Evolutionary conservation across 1,140 invertebrate genomes (phyloP).

Genomic region (Eupeodes corollae): DNA sequence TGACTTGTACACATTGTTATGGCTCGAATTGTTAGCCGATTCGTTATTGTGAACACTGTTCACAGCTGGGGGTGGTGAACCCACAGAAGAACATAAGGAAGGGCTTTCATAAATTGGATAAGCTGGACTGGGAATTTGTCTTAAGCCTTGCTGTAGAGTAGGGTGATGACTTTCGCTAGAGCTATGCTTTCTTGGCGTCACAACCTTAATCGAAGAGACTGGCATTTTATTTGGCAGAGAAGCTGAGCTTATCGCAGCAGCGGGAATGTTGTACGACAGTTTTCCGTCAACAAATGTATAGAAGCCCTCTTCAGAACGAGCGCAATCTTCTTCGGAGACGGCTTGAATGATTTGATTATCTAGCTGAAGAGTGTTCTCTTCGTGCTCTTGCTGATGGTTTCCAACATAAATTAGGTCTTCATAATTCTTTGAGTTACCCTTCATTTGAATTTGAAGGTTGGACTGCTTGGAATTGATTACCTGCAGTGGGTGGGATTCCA

Average conservation of each 20-base stretch:
- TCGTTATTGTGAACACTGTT: conserved; percentile 26
- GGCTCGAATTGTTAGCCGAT: conserved; percentile 8
- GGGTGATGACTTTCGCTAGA: conserved; percentile 5
- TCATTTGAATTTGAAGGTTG: neutral
- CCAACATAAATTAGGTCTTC: neutral
- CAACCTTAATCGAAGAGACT: conserved; percentile 4
- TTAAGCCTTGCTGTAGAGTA: conserved; percentile 22
- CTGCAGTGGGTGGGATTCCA: conserved; percentile 9
- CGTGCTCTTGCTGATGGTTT: no score
- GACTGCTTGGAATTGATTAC: conserved; percentile 28
- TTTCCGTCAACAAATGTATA: conserved; percentile 26
- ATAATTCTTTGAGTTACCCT: neutral
- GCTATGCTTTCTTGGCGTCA: conserved; percentile 4
- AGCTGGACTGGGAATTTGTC: conserved; percentile 21
- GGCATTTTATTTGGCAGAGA: neutral
- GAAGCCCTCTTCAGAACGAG: conserved; percentile 11
- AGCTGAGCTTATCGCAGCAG: neutral
- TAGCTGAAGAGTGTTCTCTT: no score
- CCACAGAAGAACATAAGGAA: conserved; percentile 27
- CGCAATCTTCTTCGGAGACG: no score
- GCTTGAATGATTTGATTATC: no score
- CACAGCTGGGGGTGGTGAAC: conserved; percentile 24
- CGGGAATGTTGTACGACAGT: conserved; percentile 5
- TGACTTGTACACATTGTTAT: no score
- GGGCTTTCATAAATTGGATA: conserved; percentile 31